Evolutionary conservation across 2,888 invertebrate genomes (phyloP).

Genomic region (Drepana falcataria): DNA sequence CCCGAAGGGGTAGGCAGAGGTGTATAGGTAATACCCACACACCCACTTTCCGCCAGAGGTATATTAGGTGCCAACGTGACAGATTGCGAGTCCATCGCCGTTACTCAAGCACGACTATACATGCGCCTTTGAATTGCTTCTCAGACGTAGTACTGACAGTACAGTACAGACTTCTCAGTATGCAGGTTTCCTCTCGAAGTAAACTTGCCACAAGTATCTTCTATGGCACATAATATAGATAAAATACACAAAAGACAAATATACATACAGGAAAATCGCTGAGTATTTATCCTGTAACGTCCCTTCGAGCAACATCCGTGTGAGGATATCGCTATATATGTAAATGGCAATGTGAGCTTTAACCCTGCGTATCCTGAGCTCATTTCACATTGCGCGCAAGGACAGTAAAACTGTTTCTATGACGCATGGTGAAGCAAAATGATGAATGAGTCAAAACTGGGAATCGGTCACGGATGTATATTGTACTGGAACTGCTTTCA

Average conservation of each 20-base stretch:
- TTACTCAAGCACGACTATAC: too few species aligned
- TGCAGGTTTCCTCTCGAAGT: too few species aligned
- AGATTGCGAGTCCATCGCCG: too few species aligned
- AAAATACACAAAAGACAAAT: neutral
- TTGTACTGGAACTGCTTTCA: neutral
- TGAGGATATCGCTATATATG: neutral
- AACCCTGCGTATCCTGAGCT: neutral
- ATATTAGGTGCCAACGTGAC: too few species aligned
- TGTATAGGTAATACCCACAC: too few species aligned
- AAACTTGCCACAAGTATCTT: too few species aligned
- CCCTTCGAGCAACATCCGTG: neutral
- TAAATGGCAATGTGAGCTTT: neutral
- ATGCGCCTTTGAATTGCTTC: too few species aligned
- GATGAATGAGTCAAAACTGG: constrained; percentile 17
- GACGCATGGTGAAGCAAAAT: constrained; percentile 18
- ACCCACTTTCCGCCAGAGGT: too few species aligned
- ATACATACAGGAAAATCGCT: neutral
- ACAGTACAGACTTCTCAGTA: too few species aligned
- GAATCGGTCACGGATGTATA: neutral
- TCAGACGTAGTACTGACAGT: too few species aligned
- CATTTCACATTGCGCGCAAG: constrained; percentile 13
- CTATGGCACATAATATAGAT: neutral
- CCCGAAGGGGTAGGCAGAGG: too few species aligned
- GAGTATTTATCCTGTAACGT: neutral
- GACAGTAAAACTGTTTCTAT: constrained; percentile 9